A percentile compares a stretch with the other conserved stretches of the same genome.
These are phyloP conservation scores for Villa cingulata DNA, from an alignment of 2,888 invertebrate species.

Conservation along the genomic window DNA sequence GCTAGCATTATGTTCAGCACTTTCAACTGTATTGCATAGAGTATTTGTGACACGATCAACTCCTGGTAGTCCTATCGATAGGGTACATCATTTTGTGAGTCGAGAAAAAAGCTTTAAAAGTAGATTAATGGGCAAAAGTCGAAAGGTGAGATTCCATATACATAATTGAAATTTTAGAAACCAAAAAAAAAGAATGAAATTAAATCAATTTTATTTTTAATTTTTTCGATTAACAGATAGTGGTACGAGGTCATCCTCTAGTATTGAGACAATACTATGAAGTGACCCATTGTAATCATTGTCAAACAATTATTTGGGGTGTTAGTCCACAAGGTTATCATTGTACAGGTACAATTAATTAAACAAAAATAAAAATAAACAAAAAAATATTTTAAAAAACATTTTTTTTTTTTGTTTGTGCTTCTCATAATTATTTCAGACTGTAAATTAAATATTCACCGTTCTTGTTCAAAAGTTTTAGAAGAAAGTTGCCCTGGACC, in stretches of 20 bases:
- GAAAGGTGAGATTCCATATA: constrained; percentile 40
- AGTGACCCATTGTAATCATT: constrained; percentile 86
- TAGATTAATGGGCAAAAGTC: constrained; percentile 51
- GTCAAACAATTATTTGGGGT: constrained; percentile 84
- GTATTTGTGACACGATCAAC: constrained; percentile 54
- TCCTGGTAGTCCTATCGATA: constrained; percentile 47
- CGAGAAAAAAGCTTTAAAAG: constrained; percentile 66
- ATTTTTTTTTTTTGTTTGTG: too few relatives aligned
- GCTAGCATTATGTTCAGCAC: constrained; percentile 51
- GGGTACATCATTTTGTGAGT: constrained; percentile 70
- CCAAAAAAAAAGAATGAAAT: background rate
- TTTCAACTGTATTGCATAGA: constrained; percentile 68
- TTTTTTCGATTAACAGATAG: constrained; percentile 40
- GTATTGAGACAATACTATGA: constrained; percentile 77
- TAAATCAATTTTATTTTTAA: background rate
- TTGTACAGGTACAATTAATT: constrained; percentile 59
- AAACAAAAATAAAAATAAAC: too few relatives aligned
- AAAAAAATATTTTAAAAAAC: too few relatives aligned
- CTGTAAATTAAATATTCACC: constrained; percentile 79
- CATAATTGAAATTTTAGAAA: background rate
- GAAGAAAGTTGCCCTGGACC: constrained; percentile 73
- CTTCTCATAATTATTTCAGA: constrained; percentile 42
- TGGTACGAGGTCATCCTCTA: constrained; percentile 80
- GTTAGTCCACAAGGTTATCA: constrained; percentile 95
- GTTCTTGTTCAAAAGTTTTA: constrained; percentile 61